These are phyloP conservation scores for Pantelozetes paolii DNA, from an alignment of 2,888 invertebrate genomes.

Conservation along the genomic window DNA sequence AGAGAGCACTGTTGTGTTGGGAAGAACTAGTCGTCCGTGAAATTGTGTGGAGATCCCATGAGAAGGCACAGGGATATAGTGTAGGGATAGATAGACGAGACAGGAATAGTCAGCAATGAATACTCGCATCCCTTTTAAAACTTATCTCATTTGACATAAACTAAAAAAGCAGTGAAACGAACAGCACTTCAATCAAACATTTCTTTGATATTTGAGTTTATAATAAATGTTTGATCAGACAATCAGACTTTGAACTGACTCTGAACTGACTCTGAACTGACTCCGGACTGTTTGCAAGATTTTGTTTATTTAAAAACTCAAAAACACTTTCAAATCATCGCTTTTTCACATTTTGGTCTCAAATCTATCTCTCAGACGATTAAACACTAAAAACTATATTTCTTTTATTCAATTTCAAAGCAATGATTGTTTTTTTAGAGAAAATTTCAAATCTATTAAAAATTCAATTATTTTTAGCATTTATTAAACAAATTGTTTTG, in stretches of 20 bases:
- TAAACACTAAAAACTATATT: neutral
- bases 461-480: neutral
- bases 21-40: slow-evolving; percentile 5
- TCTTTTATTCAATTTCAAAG: neutral
- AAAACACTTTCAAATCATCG: neutral
- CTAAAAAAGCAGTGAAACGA: slow-evolving; percentile 16
- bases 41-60: slow-evolving; percentile 19
- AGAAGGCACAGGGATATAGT: slow-evolving; percentile 14
- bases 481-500: slow-evolving; percentile 1
- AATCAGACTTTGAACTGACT: too few species aligned
- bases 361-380: neutral
- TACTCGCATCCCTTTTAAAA: slow-evolving; percentile 14
- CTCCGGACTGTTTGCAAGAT: neutral
- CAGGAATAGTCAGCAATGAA: neutral
- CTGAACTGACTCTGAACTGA: too few species aligned
- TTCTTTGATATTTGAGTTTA: neutral
- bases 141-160: slow-evolving; percentile 32
- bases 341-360: neutral
- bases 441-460: neutral
- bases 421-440: neutral
- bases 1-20: neutral
- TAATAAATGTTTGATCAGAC: slow-evolving; percentile 3
- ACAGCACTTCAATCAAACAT: slow-evolving; percentile 7
- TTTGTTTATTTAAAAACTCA: slow-evolving; percentile 9
- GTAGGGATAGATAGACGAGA: slow-evolving; percentile 8